phyloP scores from a whole-genome alignment of 1,140 invertebrate genomes.

The Elymnias hypermnestra region DNA sequence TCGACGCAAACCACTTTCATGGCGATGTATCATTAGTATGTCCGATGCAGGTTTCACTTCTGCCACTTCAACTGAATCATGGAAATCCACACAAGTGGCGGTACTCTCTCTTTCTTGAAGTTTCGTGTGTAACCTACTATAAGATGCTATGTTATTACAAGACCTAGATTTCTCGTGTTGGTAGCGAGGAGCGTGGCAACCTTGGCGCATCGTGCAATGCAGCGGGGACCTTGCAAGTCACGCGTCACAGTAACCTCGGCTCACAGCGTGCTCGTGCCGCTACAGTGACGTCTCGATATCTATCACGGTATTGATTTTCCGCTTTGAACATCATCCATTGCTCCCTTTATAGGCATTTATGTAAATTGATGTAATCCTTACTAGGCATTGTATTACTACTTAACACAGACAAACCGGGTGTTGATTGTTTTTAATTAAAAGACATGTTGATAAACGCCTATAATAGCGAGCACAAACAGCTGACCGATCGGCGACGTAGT shows the following conservation, averaged over 20 bases:
- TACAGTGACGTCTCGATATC: slow-evolving; percentile 45
- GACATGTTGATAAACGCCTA: slow-evolving; percentile 58
- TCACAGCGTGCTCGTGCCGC: slow-evolving; percentile 60
- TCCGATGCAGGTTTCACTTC: slow-evolving; percentile 59
- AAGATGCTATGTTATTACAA: slow-evolving; percentile 11
- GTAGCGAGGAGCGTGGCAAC: slow-evolving; percentile 60
- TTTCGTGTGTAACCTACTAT: slow-evolving; percentile 4
- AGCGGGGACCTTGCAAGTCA: slow-evolving; percentile 74
- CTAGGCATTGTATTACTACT: slow-evolving; percentile 29
- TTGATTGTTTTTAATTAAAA: slow-evolving; percentile 7
- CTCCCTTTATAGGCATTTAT: slow-evolving; percentile 28
- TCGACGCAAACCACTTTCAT: slow-evolving; percentile 27
- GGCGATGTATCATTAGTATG: slow-evolving; percentile 38
- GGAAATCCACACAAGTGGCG: neutral
- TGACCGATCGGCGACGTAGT: slow-evolving; percentile 51
- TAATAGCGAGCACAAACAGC: slow-evolving; percentile 64
- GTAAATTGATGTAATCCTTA: neutral
- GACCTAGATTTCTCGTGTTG: slow-evolving; percentile 42
- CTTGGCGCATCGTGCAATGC: slow-evolving; percentile 74
- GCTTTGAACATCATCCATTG: slow-evolving; percentile 40
- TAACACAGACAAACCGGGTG: neutral
- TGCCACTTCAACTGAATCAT: slow-evolving; percentile 10
- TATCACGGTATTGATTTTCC: slow-evolving; percentile 33
- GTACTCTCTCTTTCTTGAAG: slow-evolving; percentile 9
- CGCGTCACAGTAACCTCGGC: slow-evolving; percentile 74